Conservation (phyloP, 2,888 invertebrate species). For the Sipha maydis region DNA sequence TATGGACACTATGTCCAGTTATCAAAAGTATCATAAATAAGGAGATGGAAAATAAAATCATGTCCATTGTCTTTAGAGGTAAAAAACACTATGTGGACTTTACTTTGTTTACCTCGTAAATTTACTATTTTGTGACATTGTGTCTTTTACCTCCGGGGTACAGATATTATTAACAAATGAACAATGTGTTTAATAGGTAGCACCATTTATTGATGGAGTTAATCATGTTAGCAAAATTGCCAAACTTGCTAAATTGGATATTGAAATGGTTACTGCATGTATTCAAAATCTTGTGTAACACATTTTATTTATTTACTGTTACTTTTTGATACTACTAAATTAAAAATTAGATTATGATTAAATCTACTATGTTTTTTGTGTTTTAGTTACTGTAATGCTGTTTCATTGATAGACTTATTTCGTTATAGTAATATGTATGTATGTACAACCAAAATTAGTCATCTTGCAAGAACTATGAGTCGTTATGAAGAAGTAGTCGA, state of each 20-base stretch:
- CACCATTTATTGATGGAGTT: slow-evolving; percentile 91
- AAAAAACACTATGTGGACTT: too few relatives aligned
- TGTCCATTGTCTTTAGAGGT: too few relatives aligned
- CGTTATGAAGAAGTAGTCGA: slow-evolving; percentile 71
- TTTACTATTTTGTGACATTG: too few relatives aligned
- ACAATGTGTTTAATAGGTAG: slow-evolving; percentile 70
- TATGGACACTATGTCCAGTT: too few relatives aligned
- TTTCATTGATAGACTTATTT: slow-evolving; percentile 80
- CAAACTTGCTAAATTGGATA: slow-evolving; percentile 89
- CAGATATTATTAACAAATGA: not conserved
- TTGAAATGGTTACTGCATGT: slow-evolving; percentile 92
- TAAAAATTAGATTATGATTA: not conserved
- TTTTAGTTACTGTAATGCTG: slow-evolving; percentile 76
- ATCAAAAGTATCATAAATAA: too few relatives aligned
- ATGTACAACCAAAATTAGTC: slow-evolving; percentile 78
- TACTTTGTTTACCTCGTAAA: too few relatives aligned
- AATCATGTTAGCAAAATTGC: slow-evolving; percentile 92
- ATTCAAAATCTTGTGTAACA: slow-evolving; percentile 87
- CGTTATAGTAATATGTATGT: slow-evolving; percentile 90
- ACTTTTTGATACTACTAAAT: not conserved
- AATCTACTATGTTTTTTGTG: slow-evolving; percentile 51
- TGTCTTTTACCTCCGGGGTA: too few relatives aligned
- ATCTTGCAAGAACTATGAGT: slow-evolving; percentile 74
- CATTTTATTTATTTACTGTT: slow-evolving; percentile 64
- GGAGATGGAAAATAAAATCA: too few relatives aligned